Evolutionary conservation across 2,113 vertebrate species (phyloP).

Genomic region (Malurus alboscapulatus): DNA sequence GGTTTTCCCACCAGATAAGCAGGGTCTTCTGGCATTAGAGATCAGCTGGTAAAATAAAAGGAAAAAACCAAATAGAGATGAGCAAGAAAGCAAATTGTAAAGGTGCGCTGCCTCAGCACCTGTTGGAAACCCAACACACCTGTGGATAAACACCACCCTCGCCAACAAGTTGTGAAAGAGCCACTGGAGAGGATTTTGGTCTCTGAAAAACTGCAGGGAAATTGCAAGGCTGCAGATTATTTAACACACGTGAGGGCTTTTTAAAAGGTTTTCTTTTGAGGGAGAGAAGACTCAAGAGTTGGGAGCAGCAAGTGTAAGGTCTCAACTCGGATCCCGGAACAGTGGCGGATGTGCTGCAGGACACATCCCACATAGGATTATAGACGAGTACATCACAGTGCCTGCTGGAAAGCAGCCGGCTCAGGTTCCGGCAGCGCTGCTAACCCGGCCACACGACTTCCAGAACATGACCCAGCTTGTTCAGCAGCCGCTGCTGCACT

Average conservation of each 20-base stretch:
- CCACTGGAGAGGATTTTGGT: neutral
- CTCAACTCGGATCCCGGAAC: fast-evolving
- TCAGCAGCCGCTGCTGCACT: neutral
- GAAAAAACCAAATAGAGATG: neutral
- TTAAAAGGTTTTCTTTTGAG: neutral
- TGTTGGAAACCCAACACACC: neutral
- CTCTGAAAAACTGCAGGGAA: neutral
- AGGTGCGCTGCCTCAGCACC: neutral
- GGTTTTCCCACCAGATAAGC: neutral
- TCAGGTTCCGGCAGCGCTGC: neutral
- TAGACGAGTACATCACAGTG: fast-evolving
- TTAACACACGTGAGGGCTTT: fast-evolving
- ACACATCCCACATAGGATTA: neutral
- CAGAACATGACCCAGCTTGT: constrained; percentile 37
- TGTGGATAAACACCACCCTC: neutral
- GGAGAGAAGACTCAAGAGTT: neutral
- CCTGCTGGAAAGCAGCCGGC: neutral
- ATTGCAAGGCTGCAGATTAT: neutral
- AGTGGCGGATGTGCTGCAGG: fast-evolving
- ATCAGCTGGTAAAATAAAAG: neutral
- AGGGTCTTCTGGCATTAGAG: neutral
- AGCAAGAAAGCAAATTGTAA: neutral
- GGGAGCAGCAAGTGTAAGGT: fast-evolving
- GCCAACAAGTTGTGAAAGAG: neutral
- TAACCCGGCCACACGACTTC: neutral